These are phyloP conservation scores for Drosophila testacea DNA, from an alignment of 2,888 invertebrate species.

Conservation along the genomic window DNA sequence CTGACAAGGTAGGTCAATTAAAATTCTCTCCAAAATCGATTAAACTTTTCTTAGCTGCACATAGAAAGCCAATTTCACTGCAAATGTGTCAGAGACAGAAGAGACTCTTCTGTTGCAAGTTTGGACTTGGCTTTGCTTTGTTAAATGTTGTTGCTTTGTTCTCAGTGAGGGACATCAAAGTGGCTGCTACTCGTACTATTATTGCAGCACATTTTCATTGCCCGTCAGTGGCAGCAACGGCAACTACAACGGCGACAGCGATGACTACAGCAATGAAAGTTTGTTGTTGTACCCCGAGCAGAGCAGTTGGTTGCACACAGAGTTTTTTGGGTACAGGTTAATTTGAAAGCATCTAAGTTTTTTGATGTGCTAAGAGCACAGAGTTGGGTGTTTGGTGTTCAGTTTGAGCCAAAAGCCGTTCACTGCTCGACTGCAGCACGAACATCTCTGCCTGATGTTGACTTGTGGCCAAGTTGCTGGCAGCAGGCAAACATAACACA, in stretches of 20 bases:
- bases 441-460: slow-evolving; percentile 55
- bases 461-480: slow-evolving; percentile 61
- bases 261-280: slow-evolving; percentile 46
- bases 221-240: slow-evolving; percentile 33
- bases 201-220: slow-evolving; percentile 44
- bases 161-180: slow-evolving; percentile 31
- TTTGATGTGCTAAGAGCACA: slow-evolving; percentile 56
- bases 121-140: slow-evolving; percentile 12
- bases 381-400: slow-evolving; percentile 8
- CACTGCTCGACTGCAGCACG: slow-evolving; percentile 15
- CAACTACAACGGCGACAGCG: slow-evolving; percentile 25
- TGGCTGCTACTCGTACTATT: slow-evolving; percentile 19
- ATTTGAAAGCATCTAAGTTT: slow-evolving; percentile 76
- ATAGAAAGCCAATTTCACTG: slow-evolving; percentile 8
- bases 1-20: slow-evolving; percentile 1
- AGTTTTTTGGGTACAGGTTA: slow-evolving; percentile 53
- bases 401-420: slow-evolving; percentile 25
- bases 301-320: slow-evolving; percentile 41
- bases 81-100: slow-evolving; percentile 22
- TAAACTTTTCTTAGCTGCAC: neutral
- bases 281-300: neutral
- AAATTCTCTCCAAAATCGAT: neutral
- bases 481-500: slow-evolving; percentile 34
- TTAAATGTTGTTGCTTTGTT: slow-evolving; percentile 16
- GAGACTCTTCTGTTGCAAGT: slow-evolving; percentile 2